A percentile compares a stretch with the other conserved stretches of the same genome.
Conservation (phyloP, 2,888 invertebrate species). For the Sthenelais limicola region DNA sequence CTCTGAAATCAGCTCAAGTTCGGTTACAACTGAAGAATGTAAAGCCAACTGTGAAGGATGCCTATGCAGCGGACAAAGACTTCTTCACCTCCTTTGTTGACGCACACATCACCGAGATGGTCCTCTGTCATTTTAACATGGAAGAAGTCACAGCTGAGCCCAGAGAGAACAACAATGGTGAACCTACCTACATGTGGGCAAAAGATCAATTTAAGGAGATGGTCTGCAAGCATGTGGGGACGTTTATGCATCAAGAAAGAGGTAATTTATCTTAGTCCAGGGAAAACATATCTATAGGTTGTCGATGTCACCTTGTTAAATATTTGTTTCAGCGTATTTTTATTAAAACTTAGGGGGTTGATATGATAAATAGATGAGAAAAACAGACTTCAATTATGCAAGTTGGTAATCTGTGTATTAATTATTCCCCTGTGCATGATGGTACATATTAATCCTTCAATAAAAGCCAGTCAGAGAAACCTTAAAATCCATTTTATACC, state of each 20-base stretch:
- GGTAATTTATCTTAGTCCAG: no score
- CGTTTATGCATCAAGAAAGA: neutral
- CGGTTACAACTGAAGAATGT: neutral
- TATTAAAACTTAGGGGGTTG: no score
- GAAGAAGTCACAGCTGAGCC: neutral
- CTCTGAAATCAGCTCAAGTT: neutral
- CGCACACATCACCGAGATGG: constrained; percentile 15
- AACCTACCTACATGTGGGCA: neutral
- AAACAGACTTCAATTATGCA: no score
- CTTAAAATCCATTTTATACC: no score
- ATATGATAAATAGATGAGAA: no score
- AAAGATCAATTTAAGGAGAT: neutral
- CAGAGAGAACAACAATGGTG: neutral
- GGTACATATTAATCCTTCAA: no score
- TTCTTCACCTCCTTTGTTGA: neutral
- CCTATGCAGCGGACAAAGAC: constrained; percentile 1
- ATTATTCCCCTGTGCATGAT: no score
- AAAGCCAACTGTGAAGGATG: constrained; percentile 4
- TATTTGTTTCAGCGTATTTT: no score
- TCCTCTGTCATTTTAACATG: neutral
- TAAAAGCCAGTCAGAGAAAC: no score
- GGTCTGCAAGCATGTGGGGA: neutral
- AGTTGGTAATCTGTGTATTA: no score
- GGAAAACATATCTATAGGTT: no score
- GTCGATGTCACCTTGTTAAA: no score